Base-by-base conservation (phyloP, 2,888 invertebrate species). In the Hydriomena furcata region DNA sequence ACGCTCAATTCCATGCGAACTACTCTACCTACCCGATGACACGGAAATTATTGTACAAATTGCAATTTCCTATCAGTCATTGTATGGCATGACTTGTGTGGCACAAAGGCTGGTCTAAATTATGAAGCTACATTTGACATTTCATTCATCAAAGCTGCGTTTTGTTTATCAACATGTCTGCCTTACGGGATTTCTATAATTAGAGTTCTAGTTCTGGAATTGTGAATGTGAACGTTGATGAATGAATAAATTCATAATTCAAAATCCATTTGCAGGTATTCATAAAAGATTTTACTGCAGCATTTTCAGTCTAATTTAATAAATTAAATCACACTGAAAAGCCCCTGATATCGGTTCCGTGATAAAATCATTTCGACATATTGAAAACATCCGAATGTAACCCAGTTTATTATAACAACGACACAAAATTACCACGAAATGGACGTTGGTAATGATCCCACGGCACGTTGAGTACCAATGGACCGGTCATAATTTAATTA, bases 61-160 rank as follows among this genome's bases (percentile, higher is more conserved):
- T 57, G 57, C 59, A 55, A 61, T 63, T 60, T 57, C 51, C 47
- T 58, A 61, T 59, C 57, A 44, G 55, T 63, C 57, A 61, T 52
- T 40, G 41, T 55, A 60, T 52, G 52, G 21, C 40, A 21, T 25
- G 30, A 41, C 23, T 41, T 41, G 35, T 21, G 32, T 48, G 51
- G 48, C 51, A 60, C 59, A 65, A 61, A 63, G 49, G 51, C 52
- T 47, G 51, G 55, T 53, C 60, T 63, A 58, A 61, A 65, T 61
- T 56, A 54, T 58, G 58, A 43, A 64, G 46, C 60, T 58, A 42
- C 53, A 52, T 59, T 65, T 68, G 68, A 66, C 64, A 52, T 66
- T 71, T 70, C 65, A 74, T 77, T 67, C 61, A 69, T 79, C 73
- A 73, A 71, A 69, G 53, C 61, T 30, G 36, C 43, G 52, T 52